Evolutionary conservation across 2,797 vertebrate genomes (phyloP).

Genomic region (Pseudochirops corinnae): DNA sequence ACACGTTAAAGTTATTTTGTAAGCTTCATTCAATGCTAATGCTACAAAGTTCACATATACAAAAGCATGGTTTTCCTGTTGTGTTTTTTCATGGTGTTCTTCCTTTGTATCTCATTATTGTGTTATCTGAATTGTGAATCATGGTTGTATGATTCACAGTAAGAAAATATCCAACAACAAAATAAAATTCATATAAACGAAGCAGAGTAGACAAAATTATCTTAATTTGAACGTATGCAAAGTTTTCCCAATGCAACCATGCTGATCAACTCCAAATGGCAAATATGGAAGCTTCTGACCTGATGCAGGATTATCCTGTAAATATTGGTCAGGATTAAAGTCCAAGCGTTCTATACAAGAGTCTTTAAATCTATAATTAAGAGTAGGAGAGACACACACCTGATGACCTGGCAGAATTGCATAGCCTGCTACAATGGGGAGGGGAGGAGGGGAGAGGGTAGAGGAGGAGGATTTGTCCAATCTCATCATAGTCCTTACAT

Average conservation of each 20-base stretch:
- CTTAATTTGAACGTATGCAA: conserved; percentile 98
- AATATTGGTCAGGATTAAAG: too few species aligned
- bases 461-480: too few species aligned
- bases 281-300: too few species aligned
- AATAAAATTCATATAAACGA: conserved; percentile 94
- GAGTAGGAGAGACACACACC: too few species aligned
- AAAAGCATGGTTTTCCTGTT: conserved; percentile 5
- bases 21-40: conserved; percentile 59
- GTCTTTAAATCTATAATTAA: too few species aligned
- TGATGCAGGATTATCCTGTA: too few species aligned
- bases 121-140: conserved; percentile 97
- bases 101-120: conserved; percentile 93
- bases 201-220: conserved; percentile 98
- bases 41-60: conserved; percentile 28
- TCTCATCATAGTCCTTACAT: too few species aligned
- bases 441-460: too few species aligned
- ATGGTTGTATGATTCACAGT: conserved; percentile 97
- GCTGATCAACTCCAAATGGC: conserved; percentile 86
- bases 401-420: too few species aligned
- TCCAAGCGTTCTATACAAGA: too few species aligned
- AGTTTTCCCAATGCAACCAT: conserved; percentile 99
- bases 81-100: conserved; percentile 84
- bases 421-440: too few species aligned
- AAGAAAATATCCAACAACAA: conserved; percentile 94
- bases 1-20: conserved; percentile 41